Evolutionary conservation across 2,797 vertebrate species (phyloP).

Genomic region (Telmatherina bonti): DNA sequence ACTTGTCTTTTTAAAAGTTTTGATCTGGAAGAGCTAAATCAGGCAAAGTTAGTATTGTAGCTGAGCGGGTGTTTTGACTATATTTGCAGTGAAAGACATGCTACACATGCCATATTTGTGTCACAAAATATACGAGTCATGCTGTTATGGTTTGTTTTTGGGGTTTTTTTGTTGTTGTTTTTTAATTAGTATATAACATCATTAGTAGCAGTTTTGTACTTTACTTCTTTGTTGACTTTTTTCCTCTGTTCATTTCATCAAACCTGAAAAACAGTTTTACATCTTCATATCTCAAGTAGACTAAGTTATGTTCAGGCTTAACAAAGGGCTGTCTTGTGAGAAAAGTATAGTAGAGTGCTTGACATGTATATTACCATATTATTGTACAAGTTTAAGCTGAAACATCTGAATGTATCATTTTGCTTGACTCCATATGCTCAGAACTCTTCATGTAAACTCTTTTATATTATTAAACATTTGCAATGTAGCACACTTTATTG

Average conservation of each 20-base stretch:
- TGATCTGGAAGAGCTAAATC: background rate
- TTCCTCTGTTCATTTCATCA: constrained; percentile 39
- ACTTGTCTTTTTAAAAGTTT: constrained; percentile 6
- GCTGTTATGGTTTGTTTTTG: constrained; percentile 24
- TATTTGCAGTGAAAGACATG: constrained; percentile 33
- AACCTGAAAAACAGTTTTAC: constrained; percentile 59
- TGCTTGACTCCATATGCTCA: background rate
- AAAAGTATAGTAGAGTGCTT: background rate
- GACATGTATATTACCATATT: background rate
- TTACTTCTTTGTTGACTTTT: constrained; percentile 45
- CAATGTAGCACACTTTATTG: background rate
- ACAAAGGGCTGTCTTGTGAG: constrained; percentile 2
- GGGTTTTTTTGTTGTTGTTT: background rate
- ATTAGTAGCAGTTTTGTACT: constrained; percentile 42
- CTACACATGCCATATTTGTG: constrained; percentile 36
- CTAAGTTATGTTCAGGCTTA: background rate
- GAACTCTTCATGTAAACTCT: background rate
- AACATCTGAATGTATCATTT: no score
- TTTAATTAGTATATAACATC: constrained; percentile 32
- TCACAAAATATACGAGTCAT: constrained; percentile 42
- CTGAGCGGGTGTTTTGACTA: constrained; percentile 5
- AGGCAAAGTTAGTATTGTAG: constrained; percentile 24
- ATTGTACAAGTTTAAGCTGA: background rate
- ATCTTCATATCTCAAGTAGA: constrained; percentile 33
- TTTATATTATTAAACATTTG: background rate